These are phyloP conservation scores for Cyprinodon diabolis DNA, from an alignment of 2,797 vertebrate species.

Conservation along the genomic window DNA sequence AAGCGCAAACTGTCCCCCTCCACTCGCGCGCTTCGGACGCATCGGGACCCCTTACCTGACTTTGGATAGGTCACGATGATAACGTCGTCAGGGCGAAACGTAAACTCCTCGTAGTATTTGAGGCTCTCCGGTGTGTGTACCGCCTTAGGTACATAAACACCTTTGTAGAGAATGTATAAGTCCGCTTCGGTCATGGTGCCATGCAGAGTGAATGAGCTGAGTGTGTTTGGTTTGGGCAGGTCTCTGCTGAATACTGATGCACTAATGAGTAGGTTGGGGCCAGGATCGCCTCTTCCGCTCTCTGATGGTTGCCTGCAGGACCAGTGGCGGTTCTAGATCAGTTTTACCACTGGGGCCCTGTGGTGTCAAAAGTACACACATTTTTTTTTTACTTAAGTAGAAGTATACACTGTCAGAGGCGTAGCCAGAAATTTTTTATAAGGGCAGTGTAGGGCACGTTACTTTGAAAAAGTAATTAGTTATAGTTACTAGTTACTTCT, in stretches of 20 bases:
- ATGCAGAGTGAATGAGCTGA: not conserved
- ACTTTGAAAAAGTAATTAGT: no score
- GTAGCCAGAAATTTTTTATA: no score
- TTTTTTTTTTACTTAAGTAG: no score
- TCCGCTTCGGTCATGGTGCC: conserved; percentile 72
- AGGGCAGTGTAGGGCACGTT: no score
- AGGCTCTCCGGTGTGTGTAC: conserved; percentile 49
- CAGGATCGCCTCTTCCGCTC: no score
- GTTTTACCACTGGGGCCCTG: no score
- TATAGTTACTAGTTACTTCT: no score
- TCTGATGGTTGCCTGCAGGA: no score
- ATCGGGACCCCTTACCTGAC: conserved; percentile 65
- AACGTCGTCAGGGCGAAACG: conserved; percentile 72
- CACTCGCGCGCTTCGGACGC: not conserved
- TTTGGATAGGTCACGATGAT: conserved; percentile 78
- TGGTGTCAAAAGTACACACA: no score
- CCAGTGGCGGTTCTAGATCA: no score
- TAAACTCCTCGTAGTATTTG: conserved; percentile 68
- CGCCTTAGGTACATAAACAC: conserved; percentile 41
- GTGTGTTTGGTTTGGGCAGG: not conserved
- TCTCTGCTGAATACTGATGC: not conserved
- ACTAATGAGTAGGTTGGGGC: not conserved
- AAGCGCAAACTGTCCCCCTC: no score
- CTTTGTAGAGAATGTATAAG: conserved; percentile 69
- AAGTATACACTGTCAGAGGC: no score